Conservation (phyloP, 2,888 invertebrate species). For the Pachydiplax longipennis region DNA sequence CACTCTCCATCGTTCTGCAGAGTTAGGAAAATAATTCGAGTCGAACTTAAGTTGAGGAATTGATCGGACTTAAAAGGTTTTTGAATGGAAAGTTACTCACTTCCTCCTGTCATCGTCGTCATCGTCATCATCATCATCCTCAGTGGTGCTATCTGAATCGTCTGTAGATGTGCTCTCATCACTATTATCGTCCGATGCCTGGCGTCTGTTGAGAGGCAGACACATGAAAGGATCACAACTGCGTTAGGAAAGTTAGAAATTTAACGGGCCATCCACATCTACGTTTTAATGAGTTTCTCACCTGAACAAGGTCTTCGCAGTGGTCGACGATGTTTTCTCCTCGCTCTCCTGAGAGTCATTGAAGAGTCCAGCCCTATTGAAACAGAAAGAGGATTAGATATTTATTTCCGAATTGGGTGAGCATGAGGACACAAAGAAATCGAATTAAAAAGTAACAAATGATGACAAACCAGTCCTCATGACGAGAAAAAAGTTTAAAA, state of each 20-base stretch:
- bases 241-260: background rate
- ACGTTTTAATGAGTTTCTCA: background rate
- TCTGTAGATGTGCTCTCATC: background rate
- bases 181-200: background rate
- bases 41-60: background rate
- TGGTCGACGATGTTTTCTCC: background rate
- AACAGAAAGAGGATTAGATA: background rate
- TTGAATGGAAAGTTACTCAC: background rate
- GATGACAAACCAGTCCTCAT: too few relatives aligned
- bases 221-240: constrained; percentile 36
- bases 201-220: constrained; percentile 14
- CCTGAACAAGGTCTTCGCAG: constrained; percentile 7
- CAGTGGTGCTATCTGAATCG: background rate
- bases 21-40: too few relatives aligned
- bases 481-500: too few relatives aligned
- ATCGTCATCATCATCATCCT: background rate
- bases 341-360: constrained; percentile 8
- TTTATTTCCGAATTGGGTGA: too few relatives aligned
- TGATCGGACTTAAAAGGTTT: background rate
- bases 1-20: too few relatives aligned
- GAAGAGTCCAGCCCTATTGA: background rate
- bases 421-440: too few relatives aligned
- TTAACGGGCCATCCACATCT: background rate
- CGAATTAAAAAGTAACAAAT: too few relatives aligned
- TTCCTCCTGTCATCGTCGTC: background rate